Base-by-base conservation (phyloP, 2,888 invertebrate species). In the Amphipoea lucens region DNA sequence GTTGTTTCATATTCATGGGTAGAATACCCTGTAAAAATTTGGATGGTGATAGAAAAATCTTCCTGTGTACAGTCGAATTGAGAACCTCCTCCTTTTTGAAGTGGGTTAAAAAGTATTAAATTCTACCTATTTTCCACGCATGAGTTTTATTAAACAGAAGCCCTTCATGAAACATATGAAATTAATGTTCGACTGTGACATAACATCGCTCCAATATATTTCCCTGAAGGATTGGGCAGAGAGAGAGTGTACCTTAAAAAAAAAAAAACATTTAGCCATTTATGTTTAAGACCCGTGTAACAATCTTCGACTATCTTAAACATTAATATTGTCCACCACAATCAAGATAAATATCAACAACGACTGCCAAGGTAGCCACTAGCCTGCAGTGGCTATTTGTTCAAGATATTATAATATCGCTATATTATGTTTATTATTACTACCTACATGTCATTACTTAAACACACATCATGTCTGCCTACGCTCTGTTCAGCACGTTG, bases 391-490 rank as follows among this genome's bases (percentile, higher is more conserved):
- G 9, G 42, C 14, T 78, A 72, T 86, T 84, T 86, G 71, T 57
- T 60, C 60, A 78, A 82, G 29, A 60, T 29, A 82, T 71, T 68
- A 68, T 54, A 67, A 48, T 63, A 67, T 36, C 70, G 57, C 20
- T 70, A 57, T 54, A 20, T 69, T 45, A n/a, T 79, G 69, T 74
- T 62, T 65, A 74, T 62, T 69, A 60, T 86, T 42, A 62, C 60
- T 76, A 79, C 79, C 57, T 75, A 68, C 69, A 69, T 40, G 20
- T 57, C 51, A 73, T 86, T 83, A 75, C 57, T 86, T 79, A 84
- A 78, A 75, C 63, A 84, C 11, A 84, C 73, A 83, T 78, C 54
- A 78, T 57, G 40, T 42, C 87, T 83, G 75, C 79, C 84, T 83
- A 84, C 84, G 73, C 70, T 20, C 20, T 7, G 6, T 2, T 73